Evolutionary conservation across 1,140 invertebrate species (phyloP).

Genomic region (Sarcophaga peregrina): DNA sequence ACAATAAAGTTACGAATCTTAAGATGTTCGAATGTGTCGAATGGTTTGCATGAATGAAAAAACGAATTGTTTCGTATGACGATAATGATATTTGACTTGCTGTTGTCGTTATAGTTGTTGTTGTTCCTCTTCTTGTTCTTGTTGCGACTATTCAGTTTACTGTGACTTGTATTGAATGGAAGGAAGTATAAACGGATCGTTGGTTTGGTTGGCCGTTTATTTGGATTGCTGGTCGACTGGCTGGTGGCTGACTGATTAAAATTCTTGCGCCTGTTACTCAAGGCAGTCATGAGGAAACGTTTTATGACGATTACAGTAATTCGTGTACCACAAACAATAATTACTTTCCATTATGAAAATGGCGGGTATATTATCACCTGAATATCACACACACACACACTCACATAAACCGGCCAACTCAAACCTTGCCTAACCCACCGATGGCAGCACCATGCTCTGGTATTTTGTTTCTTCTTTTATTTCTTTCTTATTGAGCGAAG

Average conservation of each 20-base stretch:
- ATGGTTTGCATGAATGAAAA: background rate
- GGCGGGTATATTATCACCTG: conserved; percentile 67
- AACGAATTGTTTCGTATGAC: background rate
- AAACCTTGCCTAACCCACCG: background rate
- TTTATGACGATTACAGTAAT: conserved; percentile 67
- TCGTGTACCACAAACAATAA: conserved; percentile 66
- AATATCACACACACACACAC: conserved; percentile 56
- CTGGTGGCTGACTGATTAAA: conserved; percentile 43
- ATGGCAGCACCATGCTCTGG: background rate
- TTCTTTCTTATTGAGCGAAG: background rate
- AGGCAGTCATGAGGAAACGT: conserved; percentile 66
- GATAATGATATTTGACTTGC: conserved; percentile 29
- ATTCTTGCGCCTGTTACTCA: conserved; percentile 51
- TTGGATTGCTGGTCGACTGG: background rate
- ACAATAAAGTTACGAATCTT: conserved; percentile 22
- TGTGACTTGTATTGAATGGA: conserved; percentile 12
- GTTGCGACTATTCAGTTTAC: background rate
- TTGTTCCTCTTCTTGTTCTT: no score
- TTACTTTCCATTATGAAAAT: conserved; percentile 67
- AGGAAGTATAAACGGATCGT: background rate
- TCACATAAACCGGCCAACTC: conserved; percentile 13
- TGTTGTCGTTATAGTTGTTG: conserved; percentile 8
- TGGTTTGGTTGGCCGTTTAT: conserved; percentile 5
- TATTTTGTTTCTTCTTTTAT: background rate
- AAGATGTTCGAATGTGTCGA: background rate